Evolutionary conservation across 2,113 vertebrate genomes (phyloP).

Genomic region (Lota lota): DNA sequence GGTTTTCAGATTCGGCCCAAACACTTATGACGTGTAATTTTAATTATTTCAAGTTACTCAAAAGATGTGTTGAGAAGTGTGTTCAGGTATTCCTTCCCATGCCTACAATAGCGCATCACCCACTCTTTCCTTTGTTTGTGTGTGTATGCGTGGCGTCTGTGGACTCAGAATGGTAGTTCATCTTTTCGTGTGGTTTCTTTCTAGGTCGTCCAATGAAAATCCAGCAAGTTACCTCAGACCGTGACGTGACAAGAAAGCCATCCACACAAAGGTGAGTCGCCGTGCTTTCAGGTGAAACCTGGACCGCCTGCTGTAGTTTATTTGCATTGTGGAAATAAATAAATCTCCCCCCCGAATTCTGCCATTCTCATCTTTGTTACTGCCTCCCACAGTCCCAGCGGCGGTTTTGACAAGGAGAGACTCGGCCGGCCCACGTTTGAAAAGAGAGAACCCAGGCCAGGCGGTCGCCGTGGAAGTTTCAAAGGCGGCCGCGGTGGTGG

Average conservation of each 20-base stretch:
- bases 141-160: neutral
- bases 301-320: neutral
- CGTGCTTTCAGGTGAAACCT: neutral
- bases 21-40: no score
- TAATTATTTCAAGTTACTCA: no score
- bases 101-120: no score
- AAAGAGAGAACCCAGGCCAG: constrained; percentile 9
- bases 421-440: constrained; percentile 57
- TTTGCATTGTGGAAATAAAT: neutral
- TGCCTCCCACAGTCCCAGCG: constrained; percentile 16
- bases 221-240: constrained; percentile 88
- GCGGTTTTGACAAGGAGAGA: constrained; percentile 63
- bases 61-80: neutral
- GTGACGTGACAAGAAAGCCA: constrained; percentile 79
- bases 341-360: neutral
- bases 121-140: neutral
- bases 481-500: constrained; percentile 85
- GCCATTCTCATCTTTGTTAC: neutral
- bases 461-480: constrained; percentile 67
- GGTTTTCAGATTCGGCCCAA: neutral
- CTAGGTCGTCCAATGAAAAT: constrained; percentile 95
- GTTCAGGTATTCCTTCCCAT: no score
- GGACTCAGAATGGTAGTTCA: neutral
- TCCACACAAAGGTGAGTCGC: constrained; percentile 78
- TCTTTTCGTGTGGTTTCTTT: neutral